Base-by-base conservation (phyloP, 1,140 invertebrate species). In the Drosophila sp. region DNA sequence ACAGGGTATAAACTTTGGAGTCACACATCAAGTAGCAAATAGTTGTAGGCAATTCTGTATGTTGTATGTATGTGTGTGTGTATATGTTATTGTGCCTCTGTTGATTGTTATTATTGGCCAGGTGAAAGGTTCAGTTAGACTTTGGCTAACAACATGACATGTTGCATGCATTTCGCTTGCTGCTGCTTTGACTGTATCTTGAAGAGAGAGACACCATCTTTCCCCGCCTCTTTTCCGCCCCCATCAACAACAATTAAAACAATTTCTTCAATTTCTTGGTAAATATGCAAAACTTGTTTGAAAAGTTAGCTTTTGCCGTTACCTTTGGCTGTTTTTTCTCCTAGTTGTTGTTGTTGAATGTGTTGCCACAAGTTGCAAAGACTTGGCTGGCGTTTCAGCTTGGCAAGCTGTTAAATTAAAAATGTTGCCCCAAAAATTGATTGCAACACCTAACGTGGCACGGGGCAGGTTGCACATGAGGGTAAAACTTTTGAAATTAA, bases 161-260 rank as follows among this genome's bases (percentile, higher is more conserved):
- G 53, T 58, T 69, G 65, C 57, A 36, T 61, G 38, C 57, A 63
- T 32, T 50, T 43, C 32, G 40, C 51, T 46, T 13, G 51, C 59
- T 63, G 13, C 36, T 63, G 21, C 29, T 48, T 48, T n/a, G 11
- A 50, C 46, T 14, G 14, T 50, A 25, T 50, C n/a, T 32, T 14
- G 27, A 3, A 29, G 7, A 14, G 2, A 13, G n/a, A n/a, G n/a
- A n/a, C n/a, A n/a, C n/a, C n/a, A n/a, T n/a, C 11, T 8, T 50
- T 27, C n/a, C 46, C 27, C 7, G 0, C 51, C 64, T 51, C 59
- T 34, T 61, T 45, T 13, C 34, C 41, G 69, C 41, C 16, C 41
- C 34, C 66, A 64, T 36, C 34, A 78, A 56, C 70, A 87, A 70
- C 82, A 86, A 86, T 86, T 86, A 87, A 86, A 86, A 78, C 75